Conservation (phyloP, 2,888 invertebrate genomes). For the Alviniconcha strummeri region DNA sequence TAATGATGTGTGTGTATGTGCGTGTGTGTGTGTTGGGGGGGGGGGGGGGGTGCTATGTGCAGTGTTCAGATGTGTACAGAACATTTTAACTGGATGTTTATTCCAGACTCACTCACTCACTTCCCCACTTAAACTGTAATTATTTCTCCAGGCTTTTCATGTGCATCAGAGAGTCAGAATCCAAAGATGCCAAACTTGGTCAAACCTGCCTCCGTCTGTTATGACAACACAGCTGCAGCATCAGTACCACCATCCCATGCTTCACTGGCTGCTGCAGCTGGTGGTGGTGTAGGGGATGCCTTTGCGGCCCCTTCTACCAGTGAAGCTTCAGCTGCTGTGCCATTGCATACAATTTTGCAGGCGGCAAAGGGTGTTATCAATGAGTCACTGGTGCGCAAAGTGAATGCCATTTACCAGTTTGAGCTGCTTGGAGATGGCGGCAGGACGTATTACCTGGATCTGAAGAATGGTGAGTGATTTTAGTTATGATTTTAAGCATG, state of each 20-base stretch:
- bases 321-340: not conserved
- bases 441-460: constrained; percentile 66
- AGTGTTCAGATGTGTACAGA: too few relatives aligned
- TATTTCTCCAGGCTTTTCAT: too few relatives aligned
- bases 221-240: constrained; percentile 11
- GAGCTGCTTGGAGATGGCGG: constrained; percentile 59
- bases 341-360: constrained; percentile 13
- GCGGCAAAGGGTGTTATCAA: constrained; percentile 49
- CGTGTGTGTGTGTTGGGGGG: too few relatives aligned
- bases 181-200: not conserved
- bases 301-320: not conserved
- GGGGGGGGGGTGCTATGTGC: too few relatives aligned
- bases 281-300: not conserved
- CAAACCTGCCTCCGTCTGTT: not conserved
- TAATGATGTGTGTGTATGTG: too few relatives aligned
- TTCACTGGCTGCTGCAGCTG: not conserved
- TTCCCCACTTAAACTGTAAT: too few relatives aligned
- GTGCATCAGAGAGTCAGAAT: too few relatives aligned
- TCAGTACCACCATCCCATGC: constrained; percentile 21
- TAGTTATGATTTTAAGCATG: too few relatives aligned
- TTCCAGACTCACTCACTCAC: too few relatives aligned
- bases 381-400: constrained; percentile 60
- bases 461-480: constrained; percentile 63
- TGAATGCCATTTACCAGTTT: constrained; percentile 66
- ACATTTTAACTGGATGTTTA: too few relatives aligned